Conservation (phyloP, 2,113 vertebrate genomes). For the Pachypanchax playfairii region DNA sequence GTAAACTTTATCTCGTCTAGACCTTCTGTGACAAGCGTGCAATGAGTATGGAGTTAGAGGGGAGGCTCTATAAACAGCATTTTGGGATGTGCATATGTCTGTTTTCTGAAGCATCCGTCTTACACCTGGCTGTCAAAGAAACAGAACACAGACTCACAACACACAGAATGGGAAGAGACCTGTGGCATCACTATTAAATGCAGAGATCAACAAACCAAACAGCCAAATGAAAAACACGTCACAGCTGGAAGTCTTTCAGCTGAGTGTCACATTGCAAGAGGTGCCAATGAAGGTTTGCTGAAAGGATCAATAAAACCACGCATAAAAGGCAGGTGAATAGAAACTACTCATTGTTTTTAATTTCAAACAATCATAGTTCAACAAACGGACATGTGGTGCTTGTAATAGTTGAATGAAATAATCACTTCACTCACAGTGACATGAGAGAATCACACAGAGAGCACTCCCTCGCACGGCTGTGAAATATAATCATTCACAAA, state of each 20-base stretch:
- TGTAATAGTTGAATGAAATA: slow-evolving; percentile 42
- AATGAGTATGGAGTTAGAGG: slow-evolving; percentile 58
- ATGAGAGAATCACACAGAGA: slow-evolving; percentile 56
- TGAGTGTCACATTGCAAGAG: slow-evolving; percentile 44
- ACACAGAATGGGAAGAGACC: slow-evolving; percentile 62
- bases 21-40: slow-evolving; percentile 60
- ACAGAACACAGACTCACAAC: slow-evolving; percentile 45
- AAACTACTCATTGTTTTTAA: slow-evolving; percentile 18
- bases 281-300: slow-evolving; percentile 27
- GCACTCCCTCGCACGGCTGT: slow-evolving; percentile 34
- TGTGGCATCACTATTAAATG: slow-evolving; percentile 70
- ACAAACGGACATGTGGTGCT: slow-evolving; percentile 29
- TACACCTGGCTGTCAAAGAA: slow-evolving; percentile 75
- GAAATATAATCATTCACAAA: slow-evolving; percentile 70
- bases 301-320: slow-evolving; percentile 41
- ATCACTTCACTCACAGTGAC: slow-evolving; percentile 51
- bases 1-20: slow-evolving; percentile 56
- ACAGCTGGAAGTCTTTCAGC: slow-evolving; percentile 40
- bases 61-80: slow-evolving; percentile 70
- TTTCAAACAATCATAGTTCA: slow-evolving; percentile 22
- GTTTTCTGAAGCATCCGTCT: slow-evolving; percentile 72
- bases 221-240: slow-evolving; percentile 31
- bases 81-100: slow-evolving; percentile 65
- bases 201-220: slow-evolving; percentile 57
- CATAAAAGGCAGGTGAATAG: slow-evolving; percentile 38